Percentiles rank a stretch among this genome's conserved stretches.
Evolutionary conservation across 2,888 invertebrate species (phyloP).

Genomic region (Tubiluchus corallicola): DNA sequence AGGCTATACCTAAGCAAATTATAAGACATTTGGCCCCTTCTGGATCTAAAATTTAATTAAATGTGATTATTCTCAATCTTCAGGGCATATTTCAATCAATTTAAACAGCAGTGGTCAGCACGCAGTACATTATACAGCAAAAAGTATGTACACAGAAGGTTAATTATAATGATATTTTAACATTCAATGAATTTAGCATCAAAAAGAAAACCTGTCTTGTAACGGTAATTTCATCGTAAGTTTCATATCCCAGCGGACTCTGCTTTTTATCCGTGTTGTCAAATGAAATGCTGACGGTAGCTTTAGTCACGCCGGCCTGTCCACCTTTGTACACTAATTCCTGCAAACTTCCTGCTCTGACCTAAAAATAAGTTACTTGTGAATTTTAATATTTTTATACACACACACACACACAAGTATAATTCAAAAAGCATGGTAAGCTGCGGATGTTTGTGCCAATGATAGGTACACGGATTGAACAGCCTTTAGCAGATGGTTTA

Average conservation of each 20-base stretch:
- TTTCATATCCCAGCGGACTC: conserved; percentile 77
- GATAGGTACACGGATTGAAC: not conserved
- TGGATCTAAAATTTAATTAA: too few relatives aligned
- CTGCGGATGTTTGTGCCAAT: not conserved
- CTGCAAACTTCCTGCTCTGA: conserved; percentile 68
- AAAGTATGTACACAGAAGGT: too few relatives aligned
- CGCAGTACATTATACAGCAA: too few relatives aligned
- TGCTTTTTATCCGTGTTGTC: conserved; percentile 62
- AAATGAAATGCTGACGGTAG: conserved; percentile 84
- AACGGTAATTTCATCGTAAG: conserved; percentile 71
- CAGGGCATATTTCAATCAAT: too few relatives aligned
- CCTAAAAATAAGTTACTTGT: conserved; percentile 39
- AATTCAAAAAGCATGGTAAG: not conserved
- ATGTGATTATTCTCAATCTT: too few relatives aligned
- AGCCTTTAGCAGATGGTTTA: too few relatives aligned
- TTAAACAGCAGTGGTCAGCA: too few relatives aligned
- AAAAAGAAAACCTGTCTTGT: conserved; percentile 57
- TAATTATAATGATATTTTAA: too few relatives aligned
- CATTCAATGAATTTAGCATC: too few relatives aligned
- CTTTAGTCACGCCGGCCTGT: conserved; percentile 84
- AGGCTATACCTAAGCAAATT: too few relatives aligned
- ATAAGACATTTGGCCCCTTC: too few relatives aligned
- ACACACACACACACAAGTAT: conserved; percentile 8
- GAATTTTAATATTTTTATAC: conserved; percentile 8
- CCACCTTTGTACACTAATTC: conserved; percentile 96